These are phyloP conservation scores for Danionella cerebrum DNA, from an alignment of 2,113 vertebrate genomes.

Conservation along the genomic window DNA sequence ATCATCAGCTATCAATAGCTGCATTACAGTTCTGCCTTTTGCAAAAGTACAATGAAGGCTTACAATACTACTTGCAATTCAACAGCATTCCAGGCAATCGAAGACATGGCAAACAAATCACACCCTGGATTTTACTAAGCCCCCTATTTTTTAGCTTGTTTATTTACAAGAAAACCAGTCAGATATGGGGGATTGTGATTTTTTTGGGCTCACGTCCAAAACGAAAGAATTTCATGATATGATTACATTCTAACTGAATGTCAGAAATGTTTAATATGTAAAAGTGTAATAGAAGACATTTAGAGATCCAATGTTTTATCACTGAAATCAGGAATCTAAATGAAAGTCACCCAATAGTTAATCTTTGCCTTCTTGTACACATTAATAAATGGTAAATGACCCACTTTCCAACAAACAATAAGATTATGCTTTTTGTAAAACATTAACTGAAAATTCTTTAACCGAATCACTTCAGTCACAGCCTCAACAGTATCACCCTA, in stretches of 20 bases:
- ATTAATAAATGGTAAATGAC: background rate
- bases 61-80: too few relatives aligned
- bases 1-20: background rate
- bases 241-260: too few relatives aligned
- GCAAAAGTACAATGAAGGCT: background rate
- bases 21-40: background rate
- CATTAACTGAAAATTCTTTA: background rate
- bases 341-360: background rate
- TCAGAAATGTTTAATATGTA: too few relatives aligned
- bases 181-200: too few relatives aligned
- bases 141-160: background rate
- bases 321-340: too few relatives aligned
- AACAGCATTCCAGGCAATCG: background rate
- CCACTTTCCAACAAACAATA: background rate
- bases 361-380: background rate
- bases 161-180: background rate
- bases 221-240: too few relatives aligned
- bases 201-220: background rate
- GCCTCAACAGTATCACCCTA: too few relatives aligned
- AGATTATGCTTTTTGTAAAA: background rate
- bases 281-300: too few relatives aligned
- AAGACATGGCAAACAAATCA: background rate
- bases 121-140: background rate
- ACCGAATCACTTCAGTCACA: background rate
- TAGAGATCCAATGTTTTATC: too few relatives aligned